Evolutionary conservation across 2,797 vertebrate species (phyloP).

Genomic region (Enteromius afrohamiltoni): DNA sequence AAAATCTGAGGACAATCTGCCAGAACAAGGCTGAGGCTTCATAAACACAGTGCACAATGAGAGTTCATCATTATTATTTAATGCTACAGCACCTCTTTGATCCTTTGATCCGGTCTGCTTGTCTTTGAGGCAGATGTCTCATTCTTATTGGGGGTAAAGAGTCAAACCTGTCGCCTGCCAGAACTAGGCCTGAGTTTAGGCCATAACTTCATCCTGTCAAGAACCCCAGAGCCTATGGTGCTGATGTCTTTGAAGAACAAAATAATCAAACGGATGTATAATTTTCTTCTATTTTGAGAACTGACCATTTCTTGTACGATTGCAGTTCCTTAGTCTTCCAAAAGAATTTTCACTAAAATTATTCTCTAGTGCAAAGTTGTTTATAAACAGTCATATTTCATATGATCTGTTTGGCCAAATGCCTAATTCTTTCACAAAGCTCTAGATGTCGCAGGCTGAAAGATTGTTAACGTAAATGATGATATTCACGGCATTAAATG

Average conservation of each 20-base stretch:
- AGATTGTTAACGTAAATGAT: too few relatives aligned
- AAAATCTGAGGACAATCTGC: constrained; percentile 70
- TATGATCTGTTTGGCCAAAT: background rate
- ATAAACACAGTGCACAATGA: constrained; percentile 56
- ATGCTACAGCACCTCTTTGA: constrained; percentile 64
- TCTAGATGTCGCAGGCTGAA: too few relatives aligned
- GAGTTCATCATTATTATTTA: constrained; percentile 71
- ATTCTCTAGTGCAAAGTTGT: background rate
- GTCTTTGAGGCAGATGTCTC: constrained; percentile 54
- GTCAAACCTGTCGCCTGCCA: constrained; percentile 40
- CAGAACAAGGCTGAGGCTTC: constrained; percentile 69
- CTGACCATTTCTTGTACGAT: background rate
- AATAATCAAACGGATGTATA: constrained; percentile 5
- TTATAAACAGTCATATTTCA: background rate
- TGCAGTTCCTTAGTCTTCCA: background rate
- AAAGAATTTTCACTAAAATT: too few relatives aligned
- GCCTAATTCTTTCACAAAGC: too few relatives aligned
- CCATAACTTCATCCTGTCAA: constrained; percentile 46
- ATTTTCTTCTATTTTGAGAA: constrained; percentile 19
- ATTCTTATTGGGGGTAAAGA: constrained; percentile 37
- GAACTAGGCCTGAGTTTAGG: constrained; percentile 42
- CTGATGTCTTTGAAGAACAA: constrained; percentile 24
- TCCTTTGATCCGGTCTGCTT: constrained; percentile 69
- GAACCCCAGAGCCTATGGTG: background rate
- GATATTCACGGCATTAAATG: too few relatives aligned